Evolutionary conservation across 2,888 invertebrate species (phyloP), one percentile per base, ranked within the genome.

Genomic region (Quadriops clusia): DNA sequence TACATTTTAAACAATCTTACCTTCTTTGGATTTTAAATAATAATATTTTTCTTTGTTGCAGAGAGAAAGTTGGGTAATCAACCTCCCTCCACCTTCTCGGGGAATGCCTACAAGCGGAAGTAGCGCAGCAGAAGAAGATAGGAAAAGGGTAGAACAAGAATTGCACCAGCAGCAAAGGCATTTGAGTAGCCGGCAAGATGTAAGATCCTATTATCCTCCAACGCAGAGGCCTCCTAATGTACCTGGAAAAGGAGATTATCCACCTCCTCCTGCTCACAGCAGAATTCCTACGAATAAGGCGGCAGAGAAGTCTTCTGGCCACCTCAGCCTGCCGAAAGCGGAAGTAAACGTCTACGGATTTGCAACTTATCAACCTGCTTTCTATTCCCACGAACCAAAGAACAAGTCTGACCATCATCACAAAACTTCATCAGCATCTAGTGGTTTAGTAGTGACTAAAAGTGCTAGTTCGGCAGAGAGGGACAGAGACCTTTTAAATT

Each of bases 331-430:
- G 8, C 67, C 65, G 36, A 78, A 77, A 50, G 72, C 72, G 28
- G 80, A 81, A 54, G 72, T 78, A 11, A 76, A 75, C 56, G 63
- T 76, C 42, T 80, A 77, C 57, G 70, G 71, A 47, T 79, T 79
- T 55, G 69, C 73, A 34, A 58, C 67, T 32, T 73, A 75, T 49
- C 65, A 63, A 43, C 59, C 68, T 10, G 34, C 53, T 2, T 61
- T 58, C 39, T 53, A 61, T 44, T 41, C 46, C 33, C 65, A 65
- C 47, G 77, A 77, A 51, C 70, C 72, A 47, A 76, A 76, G 57
- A 38, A 23, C 34, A 73, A 72, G 56, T 64, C 66, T 42, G 73
- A 72, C 26, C 56, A 36, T 30, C 53, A 47, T 35, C 58, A 52
- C 64, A 68, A 47, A 50, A 46, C 46, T 46, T 45, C 40, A 14